Base-by-base conservation (phyloP, 2,113 vertebrate genomes). In the Ranitomeya imitator region DNA sequence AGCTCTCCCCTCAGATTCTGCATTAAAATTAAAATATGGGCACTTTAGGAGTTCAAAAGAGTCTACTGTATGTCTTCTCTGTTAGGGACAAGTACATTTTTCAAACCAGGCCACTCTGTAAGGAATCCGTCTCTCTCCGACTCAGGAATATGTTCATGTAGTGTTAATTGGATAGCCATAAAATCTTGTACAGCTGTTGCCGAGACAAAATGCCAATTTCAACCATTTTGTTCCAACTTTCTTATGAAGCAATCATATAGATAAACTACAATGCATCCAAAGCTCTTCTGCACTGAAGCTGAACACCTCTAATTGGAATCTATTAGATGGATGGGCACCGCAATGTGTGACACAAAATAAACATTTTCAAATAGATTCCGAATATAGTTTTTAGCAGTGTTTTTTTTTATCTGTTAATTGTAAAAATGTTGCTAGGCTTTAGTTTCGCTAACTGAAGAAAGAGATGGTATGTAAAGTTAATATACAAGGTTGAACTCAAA, bases 11-110 rank as follows among this genome's bases (percentile, higher is more conserved):
- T 92, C 90, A 92, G 86, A 91, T 91, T 92, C 0, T 0, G 90
- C 92, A 93, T 93, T 91, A 93, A 89, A 92, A 92, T 92, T 92
- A 93, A 92, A 93, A 91, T 91, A 93, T 90, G 90, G 90, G 83
- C 0, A 0, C 88, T 89, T 90, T 93, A 93, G 91, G 0, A 90
- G 52, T 93, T 92, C 93, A 92, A 92, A 92, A 91, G 86, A 89
- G 14, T 90, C 89, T 91, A 89, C 81, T 89, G 87, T 89, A 55
- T 85, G 86, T 89, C 84, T 93, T 89, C 89, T 67, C 87, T 91
- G 16, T 90, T 92, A 7, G 0, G 87, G 82, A 60, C 78, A 86
- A 85, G 90, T 83, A 76, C 65, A 89, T 92, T 91, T 93, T 90
- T 93, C 91, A 91, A 71, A 85, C 87, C 37, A 69, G 87, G 18